Evolutionary conservation across 2,113 vertebrate species (phyloP).

Genomic region (Egretta garzetta): DNA sequence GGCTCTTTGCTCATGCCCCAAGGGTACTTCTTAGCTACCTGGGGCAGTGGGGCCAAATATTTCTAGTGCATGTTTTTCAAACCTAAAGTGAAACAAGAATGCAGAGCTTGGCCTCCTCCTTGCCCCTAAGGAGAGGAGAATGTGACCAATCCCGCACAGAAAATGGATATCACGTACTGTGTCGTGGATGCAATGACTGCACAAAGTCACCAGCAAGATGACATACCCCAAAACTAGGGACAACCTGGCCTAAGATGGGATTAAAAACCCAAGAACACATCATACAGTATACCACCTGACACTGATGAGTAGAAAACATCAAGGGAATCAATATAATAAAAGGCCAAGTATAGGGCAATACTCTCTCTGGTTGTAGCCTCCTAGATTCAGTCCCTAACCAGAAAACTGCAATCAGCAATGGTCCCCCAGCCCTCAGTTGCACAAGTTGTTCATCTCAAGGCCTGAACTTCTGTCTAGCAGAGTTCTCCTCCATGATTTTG

Average conservation of each 20-base stretch:
- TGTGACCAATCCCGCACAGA: not conserved
- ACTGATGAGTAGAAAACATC: not conserved
- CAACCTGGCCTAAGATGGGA: not conserved
- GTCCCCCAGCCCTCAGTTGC: not conserved
- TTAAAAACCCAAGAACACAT: not conserved
- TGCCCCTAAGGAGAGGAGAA: not conserved
- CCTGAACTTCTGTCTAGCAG: not conserved
- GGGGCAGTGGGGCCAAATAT: not conserved
- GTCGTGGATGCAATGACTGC: accelerated
- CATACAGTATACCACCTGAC: not conserved
- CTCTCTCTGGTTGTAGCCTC: not conserved
- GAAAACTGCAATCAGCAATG: not conserved
- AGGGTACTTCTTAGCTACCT: not conserved
- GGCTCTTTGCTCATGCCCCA: not conserved
- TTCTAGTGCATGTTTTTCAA: not conserved
- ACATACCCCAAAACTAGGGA: not conserved
- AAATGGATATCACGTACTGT: not conserved
- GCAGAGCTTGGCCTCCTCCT: not conserved
- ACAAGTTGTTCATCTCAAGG: not conserved
- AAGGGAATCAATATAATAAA: not conserved
- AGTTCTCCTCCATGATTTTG: not conserved
- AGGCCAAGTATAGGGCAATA: not conserved
- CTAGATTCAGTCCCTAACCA: not conserved
- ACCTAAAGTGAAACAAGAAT: not conserved
- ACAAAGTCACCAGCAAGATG: not conserved